Percentiles rank a stretch among this genome's conserved stretches.
phyloP scores from a whole-genome alignment of 53 echinoderm and acorn worm species.

The Mesocentrotus franciscanus region DNA sequence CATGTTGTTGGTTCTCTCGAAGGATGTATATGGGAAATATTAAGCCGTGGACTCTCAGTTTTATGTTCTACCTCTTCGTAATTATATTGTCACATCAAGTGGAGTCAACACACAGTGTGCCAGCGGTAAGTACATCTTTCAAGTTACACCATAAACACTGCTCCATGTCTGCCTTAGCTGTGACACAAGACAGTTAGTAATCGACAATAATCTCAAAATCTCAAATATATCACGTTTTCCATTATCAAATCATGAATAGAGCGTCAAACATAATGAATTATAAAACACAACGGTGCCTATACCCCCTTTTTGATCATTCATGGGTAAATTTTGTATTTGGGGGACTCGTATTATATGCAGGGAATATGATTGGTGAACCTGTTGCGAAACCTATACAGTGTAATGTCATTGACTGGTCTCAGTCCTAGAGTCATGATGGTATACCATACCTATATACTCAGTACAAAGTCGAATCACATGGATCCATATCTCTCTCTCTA shows the following conservation, averaged over 20 bases:
- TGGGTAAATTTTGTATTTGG: neutral
- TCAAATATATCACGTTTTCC: neutral
- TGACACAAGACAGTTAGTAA: neutral
- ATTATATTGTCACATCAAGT: slow-evolving; percentile 58
- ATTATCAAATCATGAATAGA: neutral
- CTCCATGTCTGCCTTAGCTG: neutral
- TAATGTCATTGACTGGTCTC: neutral
- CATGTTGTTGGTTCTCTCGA: slow-evolving; percentile 38
- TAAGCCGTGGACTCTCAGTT: slow-evolving; percentile 62
- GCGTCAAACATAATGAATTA: neutral
- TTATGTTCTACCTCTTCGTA: slow-evolving; percentile 47
- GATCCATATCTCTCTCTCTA: neutral
- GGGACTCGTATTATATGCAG: neutral
- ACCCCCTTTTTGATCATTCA: neutral
- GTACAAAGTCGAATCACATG: neutral
- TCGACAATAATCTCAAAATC: neutral
- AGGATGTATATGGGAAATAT: slow-evolving; percentile 71
- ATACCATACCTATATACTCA: neutral
- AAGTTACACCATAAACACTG: neutral
- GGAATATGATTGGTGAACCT: neutral
- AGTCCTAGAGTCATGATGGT: neutral
- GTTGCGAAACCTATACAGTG: neutral
- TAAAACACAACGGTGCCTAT: neutral
- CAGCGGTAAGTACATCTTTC: slow-evolving; percentile 35
- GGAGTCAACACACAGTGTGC: slow-evolving; percentile 33